phyloP scores from a whole-genome alignment of 2,888 invertebrate species.

The Dicyrtoma fusca region DNA sequence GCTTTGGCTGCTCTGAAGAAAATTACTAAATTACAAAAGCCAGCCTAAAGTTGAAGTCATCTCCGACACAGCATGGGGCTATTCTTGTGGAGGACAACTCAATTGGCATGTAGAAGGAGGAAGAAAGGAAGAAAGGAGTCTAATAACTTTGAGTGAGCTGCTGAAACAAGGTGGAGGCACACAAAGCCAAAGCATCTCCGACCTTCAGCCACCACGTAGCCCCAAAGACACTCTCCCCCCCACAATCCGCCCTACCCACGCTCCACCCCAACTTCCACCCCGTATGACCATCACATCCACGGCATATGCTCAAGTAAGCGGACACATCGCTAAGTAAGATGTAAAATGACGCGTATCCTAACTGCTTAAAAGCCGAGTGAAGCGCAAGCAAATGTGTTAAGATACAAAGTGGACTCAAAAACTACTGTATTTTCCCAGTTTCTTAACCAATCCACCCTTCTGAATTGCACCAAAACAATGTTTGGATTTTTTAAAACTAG shows the following conservation, averaged over 20 bases:
- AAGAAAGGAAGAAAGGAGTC: constrained; percentile 1
- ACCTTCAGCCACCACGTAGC: too few relatives aligned
- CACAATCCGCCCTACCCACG: neutral
- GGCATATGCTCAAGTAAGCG: neutral
- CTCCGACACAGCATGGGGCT: constrained; percentile 52
- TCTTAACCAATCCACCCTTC: too few relatives aligned
- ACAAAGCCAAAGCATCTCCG: too few relatives aligned
- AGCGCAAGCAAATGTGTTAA: too few relatives aligned
- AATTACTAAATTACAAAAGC: constrained; percentile 39
- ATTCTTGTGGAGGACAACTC: constrained; percentile 42
- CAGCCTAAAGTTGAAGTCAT: constrained; percentile 49
- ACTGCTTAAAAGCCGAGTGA: too few relatives aligned
- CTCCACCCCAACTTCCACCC: neutral
- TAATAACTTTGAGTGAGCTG: constrained; percentile 21
- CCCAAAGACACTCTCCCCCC: too few relatives aligned
- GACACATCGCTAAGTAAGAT: too few relatives aligned
- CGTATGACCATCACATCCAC: neutral
- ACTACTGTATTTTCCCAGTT: too few relatives aligned
- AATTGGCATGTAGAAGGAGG: constrained; percentile 33
- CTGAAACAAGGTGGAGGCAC: constrained; percentile 9
- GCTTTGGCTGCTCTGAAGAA: constrained; percentile 22
- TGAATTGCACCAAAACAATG: too few relatives aligned
- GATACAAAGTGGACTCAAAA: too few relatives aligned
- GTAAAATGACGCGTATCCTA: too few relatives aligned
- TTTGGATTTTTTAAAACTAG: too few relatives aligned